Percentiles rank a stretch among this genome's conserved stretches.
Conservation (phyloP, 2,797 vertebrate genomes). For the Megaceryle alcyon region DNA sequence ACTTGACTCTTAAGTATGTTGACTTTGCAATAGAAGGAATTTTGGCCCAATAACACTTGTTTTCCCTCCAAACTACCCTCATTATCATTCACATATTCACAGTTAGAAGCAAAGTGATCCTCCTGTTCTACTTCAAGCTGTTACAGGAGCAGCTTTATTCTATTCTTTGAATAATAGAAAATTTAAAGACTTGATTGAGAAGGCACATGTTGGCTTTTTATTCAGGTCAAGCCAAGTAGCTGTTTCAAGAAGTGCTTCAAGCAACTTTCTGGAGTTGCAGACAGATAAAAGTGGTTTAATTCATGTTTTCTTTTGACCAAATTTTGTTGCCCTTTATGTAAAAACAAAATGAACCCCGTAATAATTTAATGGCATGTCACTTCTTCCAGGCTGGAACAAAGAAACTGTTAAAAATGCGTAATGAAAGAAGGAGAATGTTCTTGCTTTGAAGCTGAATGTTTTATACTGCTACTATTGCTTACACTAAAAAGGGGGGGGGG, state of each 20-base stretch:
- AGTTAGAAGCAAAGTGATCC: neutral
- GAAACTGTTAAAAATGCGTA: neutral
- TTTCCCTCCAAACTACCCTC: neutral
- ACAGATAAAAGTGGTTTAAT: neutral
- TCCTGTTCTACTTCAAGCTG: neutral
- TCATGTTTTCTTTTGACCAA: neutral
- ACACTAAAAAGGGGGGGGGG: neutral
- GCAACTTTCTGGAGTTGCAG: neutral
- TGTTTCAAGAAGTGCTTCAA: neutral
- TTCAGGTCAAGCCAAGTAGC: neutral
- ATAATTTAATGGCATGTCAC: neutral
- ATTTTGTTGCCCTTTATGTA: neutral
- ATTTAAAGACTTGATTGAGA: neutral
- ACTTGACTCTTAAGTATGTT: neutral
- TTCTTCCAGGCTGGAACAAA: neutral
- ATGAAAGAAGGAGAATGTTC: neutral
- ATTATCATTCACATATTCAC: slow-evolving; percentile 6
- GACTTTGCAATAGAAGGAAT: neutral
- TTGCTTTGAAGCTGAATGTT: neutral
- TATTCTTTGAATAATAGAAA: neutral
- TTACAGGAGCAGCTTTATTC: neutral
- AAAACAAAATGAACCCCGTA: neutral
- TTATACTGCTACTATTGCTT: neutral
- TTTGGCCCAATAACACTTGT: neutral
- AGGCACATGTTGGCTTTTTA: neutral